These are phyloP conservation scores for Geotrupes spiniger DNA, from an alignment of 2,888 invertebrate species.

Conservation along the genomic window DNA sequence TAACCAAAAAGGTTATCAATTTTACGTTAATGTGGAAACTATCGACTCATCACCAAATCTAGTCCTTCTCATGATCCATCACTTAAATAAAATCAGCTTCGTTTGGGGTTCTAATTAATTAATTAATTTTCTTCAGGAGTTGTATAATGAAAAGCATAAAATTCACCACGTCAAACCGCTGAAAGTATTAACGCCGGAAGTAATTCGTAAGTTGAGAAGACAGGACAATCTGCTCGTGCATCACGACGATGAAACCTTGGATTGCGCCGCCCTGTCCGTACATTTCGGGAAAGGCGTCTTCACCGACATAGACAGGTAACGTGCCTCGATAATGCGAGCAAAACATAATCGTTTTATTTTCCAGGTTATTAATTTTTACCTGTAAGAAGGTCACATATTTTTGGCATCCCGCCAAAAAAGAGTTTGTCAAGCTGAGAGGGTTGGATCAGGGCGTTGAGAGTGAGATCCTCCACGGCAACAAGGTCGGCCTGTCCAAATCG, in stretches of 20 bases:
- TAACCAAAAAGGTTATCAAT: too few relatives aligned
- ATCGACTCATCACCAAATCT: too few relatives aligned
- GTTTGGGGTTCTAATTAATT: background rate
- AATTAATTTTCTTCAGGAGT: constrained; percentile 46
- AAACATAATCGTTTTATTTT: constrained; percentile 17
- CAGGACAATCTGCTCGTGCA: constrained; percentile 34
- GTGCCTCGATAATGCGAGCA: background rate
- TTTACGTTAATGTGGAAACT: too few relatives aligned
- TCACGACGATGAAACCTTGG: constrained; percentile 24
- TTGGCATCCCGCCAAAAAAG: constrained; percentile 69
- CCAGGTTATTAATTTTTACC: constrained; percentile 59
- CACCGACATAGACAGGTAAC: constrained; percentile 42
- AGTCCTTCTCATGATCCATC: too few relatives aligned
- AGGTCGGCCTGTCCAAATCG: constrained; percentile 56
- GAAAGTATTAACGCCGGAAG: constrained; percentile 40
- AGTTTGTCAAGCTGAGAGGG: constrained; percentile 71
- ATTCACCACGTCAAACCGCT: constrained; percentile 45
- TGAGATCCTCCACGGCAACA: constrained; percentile 62
- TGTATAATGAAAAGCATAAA: constrained; percentile 46
- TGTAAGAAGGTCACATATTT: constrained; percentile 83
- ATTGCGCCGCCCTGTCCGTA: constrained; percentile 37
- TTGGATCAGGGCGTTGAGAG: constrained; percentile 67
- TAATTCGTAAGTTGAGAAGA: constrained; percentile 36
- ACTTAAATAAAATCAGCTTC: too few relatives aligned
- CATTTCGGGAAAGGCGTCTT: constrained; percentile 48